Evolutionary conservation across 2,888 invertebrate genomes (phyloP), one percentile per base, ranked within the genome.

Genomic region (Drepana falcataria): DNA sequence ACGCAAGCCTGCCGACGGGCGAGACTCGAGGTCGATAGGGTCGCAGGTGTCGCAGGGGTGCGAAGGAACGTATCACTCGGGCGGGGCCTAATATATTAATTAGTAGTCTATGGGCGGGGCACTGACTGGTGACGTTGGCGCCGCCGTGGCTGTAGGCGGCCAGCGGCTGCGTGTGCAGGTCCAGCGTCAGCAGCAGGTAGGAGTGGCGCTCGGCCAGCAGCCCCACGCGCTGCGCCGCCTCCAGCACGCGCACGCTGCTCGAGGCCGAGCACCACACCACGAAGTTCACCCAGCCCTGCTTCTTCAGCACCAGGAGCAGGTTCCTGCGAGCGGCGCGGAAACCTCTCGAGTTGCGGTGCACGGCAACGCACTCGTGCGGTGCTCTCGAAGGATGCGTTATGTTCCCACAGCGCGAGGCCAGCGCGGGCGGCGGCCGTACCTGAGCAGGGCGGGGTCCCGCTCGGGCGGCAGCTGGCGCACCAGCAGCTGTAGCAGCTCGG

Each of bases 201-300:
- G 83, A 67, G 75, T 87, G 84, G 2, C 79, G 73, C 66, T 74
- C 75, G 44, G 75, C 69, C 59, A 85, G 81, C 75, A 90, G 74
- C n/a, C 89, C 89, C 58, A 77, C 88, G 69, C 86, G 84, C 78
- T 85, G 86, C 66, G 88, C 87, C 59, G 84, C 85, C 58, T 77
- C 81, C 73, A 89, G 75, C 73, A 87, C 87, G 60, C 82, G 81
- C 65, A 65, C 66, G 59, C 76, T 66, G 73, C 81, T 78, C 73
- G 58, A 76, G 58, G 82, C 81, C 6, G 57, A 66, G 73, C 85
- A 81, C 85, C 85, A 85, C 61, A 86, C 74, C 7, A 85, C 69
- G 73, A 85, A 85, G 53, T 78, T 77, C 37, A 59, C 72, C 53
- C 71, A 69, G 44, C 81, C 80, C 7, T 77, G 74, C 63, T 85